These are phyloP conservation scores for Eupithecia exiguata DNA, from an alignment of 2,888 invertebrate genomes.

Conservation along the genomic window DNA sequence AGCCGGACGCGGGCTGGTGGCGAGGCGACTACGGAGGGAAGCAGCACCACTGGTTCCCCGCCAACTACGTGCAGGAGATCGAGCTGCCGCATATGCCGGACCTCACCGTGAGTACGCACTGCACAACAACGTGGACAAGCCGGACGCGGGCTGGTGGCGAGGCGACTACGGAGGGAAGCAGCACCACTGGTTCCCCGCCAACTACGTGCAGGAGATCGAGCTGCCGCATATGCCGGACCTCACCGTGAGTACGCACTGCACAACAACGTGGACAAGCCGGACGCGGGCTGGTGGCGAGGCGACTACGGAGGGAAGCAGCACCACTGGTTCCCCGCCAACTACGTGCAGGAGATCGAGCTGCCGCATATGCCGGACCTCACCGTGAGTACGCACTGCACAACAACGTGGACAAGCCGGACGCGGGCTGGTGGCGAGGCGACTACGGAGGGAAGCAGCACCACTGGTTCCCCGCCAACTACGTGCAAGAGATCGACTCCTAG, in stretches of 20 bases:
- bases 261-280: constrained; percentile 95
- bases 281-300: constrained; percentile 97
- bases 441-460: constrained; percentile 95
- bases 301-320: constrained; percentile 96
- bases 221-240: constrained; percentile 78
- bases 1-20: constrained; percentile 97
- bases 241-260: constrained; percentile 75
- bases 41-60: constrained; percentile 95
- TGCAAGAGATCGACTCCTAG: constrained; percentile 92
- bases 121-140: constrained; percentile 95
- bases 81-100: constrained; percentile 81
- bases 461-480: constrained; percentile 97
- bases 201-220: constrained; percentile 94
- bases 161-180: constrained; percentile 97
- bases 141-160: constrained; percentile 96
- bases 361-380: constrained; percentile 78
- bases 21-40: constrained; percentile 96
- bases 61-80: constrained; percentile 95
- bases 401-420: constrained; percentile 94
- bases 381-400: constrained; percentile 85
- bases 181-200: constrained; percentile 96
- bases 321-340: constrained; percentile 96
- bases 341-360: constrained; percentile 91
- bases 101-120: constrained; percentile 76
- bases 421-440: constrained; percentile 98